phyloP scores from a whole-genome alignment of 2,888 invertebrate species.

The Habroteleia sp. region DNA sequence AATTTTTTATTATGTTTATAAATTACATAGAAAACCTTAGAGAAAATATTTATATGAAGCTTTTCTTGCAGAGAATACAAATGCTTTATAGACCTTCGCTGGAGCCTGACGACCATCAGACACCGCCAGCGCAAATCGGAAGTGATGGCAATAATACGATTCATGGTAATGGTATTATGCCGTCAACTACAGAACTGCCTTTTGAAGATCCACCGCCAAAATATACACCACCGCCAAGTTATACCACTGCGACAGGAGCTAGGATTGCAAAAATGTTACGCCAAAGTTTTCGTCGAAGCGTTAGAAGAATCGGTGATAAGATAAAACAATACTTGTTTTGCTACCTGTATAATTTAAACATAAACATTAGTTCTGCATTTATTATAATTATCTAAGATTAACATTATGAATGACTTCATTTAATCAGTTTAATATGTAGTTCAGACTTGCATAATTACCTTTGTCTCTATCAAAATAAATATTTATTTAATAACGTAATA shows the following conservation, averaged over 20 bases:
- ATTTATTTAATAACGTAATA: no score
- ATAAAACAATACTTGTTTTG: no score
- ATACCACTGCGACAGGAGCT: constrained; percentile 95
- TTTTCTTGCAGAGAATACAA: constrained; percentile 87
- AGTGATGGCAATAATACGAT: constrained; percentile 69
- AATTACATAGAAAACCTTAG: no score
- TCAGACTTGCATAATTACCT: no score
- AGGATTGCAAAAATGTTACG: constrained; percentile 88
- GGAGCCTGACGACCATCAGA: constrained; percentile 81
- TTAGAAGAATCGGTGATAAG: constrained; percentile 86
- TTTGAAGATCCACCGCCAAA: constrained; percentile 93
- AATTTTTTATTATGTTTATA: no score
- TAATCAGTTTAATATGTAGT: no score
- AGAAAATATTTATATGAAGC: no score
- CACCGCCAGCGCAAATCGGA: constrained; percentile 69
- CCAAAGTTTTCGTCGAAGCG: constrained; percentile 90
- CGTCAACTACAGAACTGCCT: constrained; percentile 76
- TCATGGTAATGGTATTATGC: constrained; percentile 74
- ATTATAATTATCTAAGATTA: no score
- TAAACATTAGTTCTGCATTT: no score
- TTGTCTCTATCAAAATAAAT: no score
- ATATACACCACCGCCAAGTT: constrained; percentile 96
- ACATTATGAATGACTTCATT: no score
- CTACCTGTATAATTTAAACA: no score
- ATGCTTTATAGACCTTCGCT: constrained; percentile 90